A percentile compares a stretch with the other conserved stretches of the same genome.
Evolutionary conservation across 2,113 vertebrate genomes (phyloP).

Genomic region (Nothocercus julius): DNA sequence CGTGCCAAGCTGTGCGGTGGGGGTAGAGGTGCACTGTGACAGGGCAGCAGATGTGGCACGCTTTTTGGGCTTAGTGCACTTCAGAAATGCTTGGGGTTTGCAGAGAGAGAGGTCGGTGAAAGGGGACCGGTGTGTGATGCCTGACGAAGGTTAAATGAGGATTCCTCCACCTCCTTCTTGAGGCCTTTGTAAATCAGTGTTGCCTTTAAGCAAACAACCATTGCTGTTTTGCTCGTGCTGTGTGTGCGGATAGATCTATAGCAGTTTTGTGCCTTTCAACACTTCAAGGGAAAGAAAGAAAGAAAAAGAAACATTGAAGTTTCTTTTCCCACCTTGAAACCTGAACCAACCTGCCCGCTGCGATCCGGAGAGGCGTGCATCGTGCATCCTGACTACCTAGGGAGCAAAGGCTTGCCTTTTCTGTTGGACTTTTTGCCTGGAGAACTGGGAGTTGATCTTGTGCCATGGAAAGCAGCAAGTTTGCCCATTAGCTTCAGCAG

Average conservation of each 20-base stretch:
- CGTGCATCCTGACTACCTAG: neutral
- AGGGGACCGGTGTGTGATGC: neutral
- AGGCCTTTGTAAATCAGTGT: fast-evolving
- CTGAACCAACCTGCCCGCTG: neutral
- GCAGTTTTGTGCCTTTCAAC: neutral
- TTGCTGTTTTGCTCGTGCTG: neutral
- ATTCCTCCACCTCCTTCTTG: neutral
- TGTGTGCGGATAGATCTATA: fast-evolving
- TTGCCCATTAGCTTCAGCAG: neutral
- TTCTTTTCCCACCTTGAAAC: neutral
- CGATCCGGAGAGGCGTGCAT: fast-evolving
- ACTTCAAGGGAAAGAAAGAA: neutral
- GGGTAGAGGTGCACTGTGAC: fast-evolving
- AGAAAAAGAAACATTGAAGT: neutral
- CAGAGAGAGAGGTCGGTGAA: neutral
- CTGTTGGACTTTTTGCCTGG: neutral
- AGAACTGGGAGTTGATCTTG: neutral
- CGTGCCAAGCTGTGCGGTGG: neutral
- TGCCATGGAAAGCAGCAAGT: neutral
- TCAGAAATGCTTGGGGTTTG: neutral
- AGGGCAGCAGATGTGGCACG: fast-evolving
- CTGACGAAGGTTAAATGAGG: neutral
- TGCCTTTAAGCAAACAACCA: neutral
- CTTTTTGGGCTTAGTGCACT: neutral
- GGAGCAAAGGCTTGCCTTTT: neutral